Conservation (phyloP, 2,113 vertebrate species). For the Pycnonotus jocosus region DNA sequence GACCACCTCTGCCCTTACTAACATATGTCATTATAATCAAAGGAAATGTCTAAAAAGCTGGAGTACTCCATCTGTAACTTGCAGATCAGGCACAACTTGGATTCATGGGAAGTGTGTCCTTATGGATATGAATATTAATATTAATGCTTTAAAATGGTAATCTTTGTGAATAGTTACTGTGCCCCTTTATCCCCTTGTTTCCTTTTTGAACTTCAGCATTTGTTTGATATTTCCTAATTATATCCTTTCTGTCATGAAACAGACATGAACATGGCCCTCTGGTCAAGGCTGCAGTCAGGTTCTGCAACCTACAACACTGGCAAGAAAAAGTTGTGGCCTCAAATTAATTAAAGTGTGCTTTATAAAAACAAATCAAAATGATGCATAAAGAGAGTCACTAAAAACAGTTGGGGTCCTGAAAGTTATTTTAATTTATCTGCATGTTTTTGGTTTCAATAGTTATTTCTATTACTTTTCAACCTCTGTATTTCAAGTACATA, state of each 20-base stretch:
- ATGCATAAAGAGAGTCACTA: not conserved
- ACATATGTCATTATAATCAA: conserved; percentile 27
- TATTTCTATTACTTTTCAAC: not conserved
- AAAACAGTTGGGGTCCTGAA: not conserved
- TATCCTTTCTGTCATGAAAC: conserved; percentile 2
- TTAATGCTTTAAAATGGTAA: conserved; percentile 29
- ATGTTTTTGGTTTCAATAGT: not conserved
- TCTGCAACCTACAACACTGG: not conserved
- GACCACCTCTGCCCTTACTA: conserved; percentile 13
- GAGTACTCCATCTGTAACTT: not conserved
- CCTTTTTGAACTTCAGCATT: conserved; percentile 3
- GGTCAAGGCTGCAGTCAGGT: not conserved
- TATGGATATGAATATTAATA: conserved; percentile 59
- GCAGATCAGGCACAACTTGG: not conserved
- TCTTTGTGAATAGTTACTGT: not conserved
- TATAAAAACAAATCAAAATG: not conserved
- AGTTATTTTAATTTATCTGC: not conserved
- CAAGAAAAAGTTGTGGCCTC: not conserved
- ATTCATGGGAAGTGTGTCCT: not conserved
- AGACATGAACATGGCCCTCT: not conserved
- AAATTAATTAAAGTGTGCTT: not conserved
- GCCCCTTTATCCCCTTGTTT: not conserved
- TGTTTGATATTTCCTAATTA: conserved; percentile 40
- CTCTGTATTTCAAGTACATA: not conserved
- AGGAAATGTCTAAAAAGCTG: conserved; percentile 30